Base-by-base conservation (phyloP, 2,797 vertebrate genomes). In the Morelia viridis region DNA sequence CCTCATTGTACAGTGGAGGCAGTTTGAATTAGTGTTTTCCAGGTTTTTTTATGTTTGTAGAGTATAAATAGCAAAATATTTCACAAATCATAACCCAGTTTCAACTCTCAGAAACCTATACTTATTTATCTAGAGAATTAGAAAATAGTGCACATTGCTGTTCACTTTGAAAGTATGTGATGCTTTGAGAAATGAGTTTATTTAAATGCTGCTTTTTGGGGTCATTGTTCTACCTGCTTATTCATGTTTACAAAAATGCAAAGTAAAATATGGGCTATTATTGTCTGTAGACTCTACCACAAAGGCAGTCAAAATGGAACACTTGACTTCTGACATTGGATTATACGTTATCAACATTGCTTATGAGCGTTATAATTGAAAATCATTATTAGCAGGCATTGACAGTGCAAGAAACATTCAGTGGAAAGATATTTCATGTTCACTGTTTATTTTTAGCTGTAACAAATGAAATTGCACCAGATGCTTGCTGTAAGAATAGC, bases 401-500 rank as follows among this genome's bases (percentile, higher is more conserved):
- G 8, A 1, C 80, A 2, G 0, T 0, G 84, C 53, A 62, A 93
- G 90, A 93, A 94, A 91, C 0, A 0, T 95, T 84, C 88, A 91
- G 86, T 26, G 41, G 41, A 31, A 91, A n/a, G 31, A 93, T 68
- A 89, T 85, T 91, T 93, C 84, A 17, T 87, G 92, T 92, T 88
- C 65, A 87, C 31, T 0, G 1, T 94, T 71, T 35, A 11, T 35
- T 93, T 64, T 94, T 0, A 92, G 83, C 93, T 94, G 11, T 92
- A 94, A 87, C 85, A 92, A 96, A 94, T 91, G 91, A 88, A 71
- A 93, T 94, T 56, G 89, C 12, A 88, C 92, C 88, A 93, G 92
- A 93, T 87, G 68, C 61, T 93, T 93, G 62, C 60, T 92, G 91
- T 95, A 94, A 92, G 85, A 0, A 0, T 87, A 93, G 85, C 76